Evolutionary conservation across 1,140 invertebrate species (phyloP).

Genomic region (Paraescarpia echinospica): DNA sequence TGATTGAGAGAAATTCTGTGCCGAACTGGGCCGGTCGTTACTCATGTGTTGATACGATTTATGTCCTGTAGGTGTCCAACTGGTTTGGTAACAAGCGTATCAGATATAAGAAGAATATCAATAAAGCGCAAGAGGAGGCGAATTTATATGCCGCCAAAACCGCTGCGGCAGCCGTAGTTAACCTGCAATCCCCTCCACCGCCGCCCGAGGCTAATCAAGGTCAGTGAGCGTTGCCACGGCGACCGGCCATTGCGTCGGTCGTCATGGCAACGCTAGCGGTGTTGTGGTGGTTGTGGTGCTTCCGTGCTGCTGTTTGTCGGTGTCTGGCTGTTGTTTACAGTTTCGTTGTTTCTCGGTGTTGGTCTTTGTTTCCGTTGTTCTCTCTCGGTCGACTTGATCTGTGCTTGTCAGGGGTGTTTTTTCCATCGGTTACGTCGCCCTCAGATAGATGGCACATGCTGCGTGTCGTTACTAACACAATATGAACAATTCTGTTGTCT

Average conservation of each 20-base stretch:
- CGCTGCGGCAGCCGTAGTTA: conserved; percentile 35
- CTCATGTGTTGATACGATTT: conserved; percentile 6
- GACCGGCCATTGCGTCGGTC: neutral
- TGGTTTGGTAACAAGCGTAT: conserved; percentile 99
- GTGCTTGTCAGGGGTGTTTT: neutral
- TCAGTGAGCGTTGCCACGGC: conserved; percentile 15
- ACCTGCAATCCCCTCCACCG: conserved; percentile 8
- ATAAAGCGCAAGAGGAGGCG: conserved; percentile 99
- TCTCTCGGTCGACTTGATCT: neutral
- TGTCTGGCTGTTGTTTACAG: neutral
- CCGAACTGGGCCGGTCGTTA: neutral
- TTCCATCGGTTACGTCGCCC: neutral
- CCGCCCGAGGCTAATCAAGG: conserved; percentile 15
- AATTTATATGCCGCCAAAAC: conserved; percentile 99
- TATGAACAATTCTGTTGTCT: neutral
- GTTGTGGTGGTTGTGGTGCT: conserved; percentile 10
- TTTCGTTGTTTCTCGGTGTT: conserved; percentile 1
- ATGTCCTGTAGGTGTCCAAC: conserved; percentile 59
- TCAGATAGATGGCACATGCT: neutral
- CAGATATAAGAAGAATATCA: conserved; percentile 99
- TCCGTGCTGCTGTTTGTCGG: neutral
- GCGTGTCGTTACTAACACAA: neutral
- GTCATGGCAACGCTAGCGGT: conserved; percentile 8
- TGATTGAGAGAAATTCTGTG: neutral
- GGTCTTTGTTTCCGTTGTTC: conserved; percentile 11